Percentiles rank a stretch among this genome's conserved stretches.
These are phyloP conservation scores for Anas platyrhynchos DNA, from an alignment of 2,113 vertebrate species.

Conservation along the genomic window DNA sequence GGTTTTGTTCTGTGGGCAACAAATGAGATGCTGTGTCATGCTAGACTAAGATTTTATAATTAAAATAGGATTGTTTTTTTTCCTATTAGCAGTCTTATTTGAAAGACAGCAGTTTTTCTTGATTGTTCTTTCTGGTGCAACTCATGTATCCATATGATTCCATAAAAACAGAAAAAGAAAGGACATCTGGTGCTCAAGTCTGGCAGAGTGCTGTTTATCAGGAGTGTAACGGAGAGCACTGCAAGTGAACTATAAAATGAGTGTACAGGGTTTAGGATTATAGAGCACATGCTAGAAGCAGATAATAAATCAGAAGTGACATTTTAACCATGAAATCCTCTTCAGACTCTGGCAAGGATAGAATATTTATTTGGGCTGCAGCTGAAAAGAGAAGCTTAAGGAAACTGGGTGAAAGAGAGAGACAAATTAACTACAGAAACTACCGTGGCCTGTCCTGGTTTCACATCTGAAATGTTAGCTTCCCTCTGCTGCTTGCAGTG, in stretches of 20 bases:
- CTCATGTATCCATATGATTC: not conserved
- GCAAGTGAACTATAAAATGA: constrained; percentile 19
- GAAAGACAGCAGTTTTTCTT: not conserved
- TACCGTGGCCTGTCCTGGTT: not conserved
- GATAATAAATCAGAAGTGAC: constrained; percentile 56
- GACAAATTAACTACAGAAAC: constrained; percentile 26
- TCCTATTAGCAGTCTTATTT: not conserved
- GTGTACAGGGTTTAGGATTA: not conserved
- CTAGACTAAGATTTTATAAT: not conserved
- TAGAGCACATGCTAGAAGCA: constrained; percentile 4
- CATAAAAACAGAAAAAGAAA: not conserved
- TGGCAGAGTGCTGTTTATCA: not conserved
- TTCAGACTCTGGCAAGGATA: constrained; percentile 1
- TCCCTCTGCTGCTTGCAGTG: not conserved
- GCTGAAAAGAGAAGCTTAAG: not conserved
- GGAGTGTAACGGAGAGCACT: not conserved
- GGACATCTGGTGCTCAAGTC: not conserved
- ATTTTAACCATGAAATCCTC: constrained; percentile 51
- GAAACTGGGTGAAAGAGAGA: constrained; percentile 1
- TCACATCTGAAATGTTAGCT: constrained; percentile 13
- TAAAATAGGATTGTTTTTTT: not conserved
- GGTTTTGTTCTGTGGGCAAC: not conserved
- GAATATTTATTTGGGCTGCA: constrained; percentile 17
- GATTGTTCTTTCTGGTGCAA: not conserved
- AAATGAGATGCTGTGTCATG: not conserved